Conservation (phyloP, 2,797 vertebrate species). For the Halcyon chelicuti region DNA sequence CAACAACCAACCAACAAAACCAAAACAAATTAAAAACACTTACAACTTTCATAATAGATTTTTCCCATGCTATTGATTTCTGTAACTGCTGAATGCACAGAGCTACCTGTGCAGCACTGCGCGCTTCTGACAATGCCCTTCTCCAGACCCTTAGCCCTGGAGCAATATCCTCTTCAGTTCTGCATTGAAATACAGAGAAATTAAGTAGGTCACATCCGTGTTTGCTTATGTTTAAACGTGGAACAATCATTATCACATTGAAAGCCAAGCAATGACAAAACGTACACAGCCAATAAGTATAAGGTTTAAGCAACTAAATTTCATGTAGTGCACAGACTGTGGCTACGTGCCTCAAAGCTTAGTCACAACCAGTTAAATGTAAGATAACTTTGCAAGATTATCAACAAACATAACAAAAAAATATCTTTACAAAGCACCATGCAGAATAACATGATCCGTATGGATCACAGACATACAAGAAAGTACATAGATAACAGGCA, state of each 20-base stretch:
- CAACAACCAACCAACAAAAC: neutral
- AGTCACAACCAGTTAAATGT: slow-evolving; percentile 84
- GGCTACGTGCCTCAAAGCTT: slow-evolving; percentile 85
- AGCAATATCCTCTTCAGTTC: slow-evolving; percentile 96
- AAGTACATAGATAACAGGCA: slow-evolving; percentile 87
- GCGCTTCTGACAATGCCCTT: slow-evolving; percentile 92
- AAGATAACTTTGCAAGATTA: slow-evolving; percentile 83
- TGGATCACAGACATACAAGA: slow-evolving; percentile 84
- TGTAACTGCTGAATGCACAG: slow-evolving; percentile 98
- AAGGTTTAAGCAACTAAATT: slow-evolving; percentile 86
- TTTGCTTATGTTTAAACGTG: slow-evolving; percentile 68
- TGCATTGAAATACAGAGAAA: slow-evolving; percentile 81
- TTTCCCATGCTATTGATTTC: slow-evolving; percentile 99
- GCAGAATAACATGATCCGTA: slow-evolving; percentile 85
- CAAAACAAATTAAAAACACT: slow-evolving; percentile 72
- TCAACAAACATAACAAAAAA: slow-evolving; percentile 81
- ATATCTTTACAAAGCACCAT: slow-evolving; percentile 84
- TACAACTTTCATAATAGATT: slow-evolving; percentile 99
- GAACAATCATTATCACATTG: slow-evolving; percentile 82
- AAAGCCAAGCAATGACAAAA: slow-evolving; percentile 87
- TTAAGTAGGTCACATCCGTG: slow-evolving; percentile 74
- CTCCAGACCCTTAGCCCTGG: slow-evolving; percentile 98
- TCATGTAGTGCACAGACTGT: slow-evolving; percentile 86
- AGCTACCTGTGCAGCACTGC: slow-evolving; percentile 95
- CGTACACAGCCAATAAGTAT: slow-evolving; percentile 83